Conservation (phyloP, 1,140 invertebrate genomes). For the Drosophila parvula region DNA sequence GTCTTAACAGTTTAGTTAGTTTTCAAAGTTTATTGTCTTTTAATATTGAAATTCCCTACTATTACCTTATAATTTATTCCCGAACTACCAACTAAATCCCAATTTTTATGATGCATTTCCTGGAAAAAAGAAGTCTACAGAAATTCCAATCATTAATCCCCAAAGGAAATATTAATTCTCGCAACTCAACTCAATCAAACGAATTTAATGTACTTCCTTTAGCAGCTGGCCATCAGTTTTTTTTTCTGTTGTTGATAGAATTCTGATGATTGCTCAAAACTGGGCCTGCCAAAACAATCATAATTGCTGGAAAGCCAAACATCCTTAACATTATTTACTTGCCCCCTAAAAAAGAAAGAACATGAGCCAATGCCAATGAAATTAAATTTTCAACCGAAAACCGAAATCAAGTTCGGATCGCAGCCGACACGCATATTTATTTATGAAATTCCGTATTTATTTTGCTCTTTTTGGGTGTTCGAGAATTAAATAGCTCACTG, state of each 20-base stretch:
- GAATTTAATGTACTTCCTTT: constrained; percentile 29
- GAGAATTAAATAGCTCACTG: constrained; percentile 80
- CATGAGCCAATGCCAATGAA: constrained; percentile 9
- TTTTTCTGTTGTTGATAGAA: constrained; percentile 23
- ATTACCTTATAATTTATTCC: neutral
- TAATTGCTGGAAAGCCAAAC: constrained; percentile 30
- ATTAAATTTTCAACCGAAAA: constrained; percentile 18
- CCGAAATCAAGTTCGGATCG: constrained; percentile 51
- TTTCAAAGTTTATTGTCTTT: neutral
- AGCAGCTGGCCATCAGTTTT: constrained; percentile 15
- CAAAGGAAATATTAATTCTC: constrained; percentile 13
- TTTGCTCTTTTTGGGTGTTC: constrained; percentile 57
- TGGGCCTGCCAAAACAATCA: constrained; percentile 35
- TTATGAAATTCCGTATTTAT: constrained; percentile 72
- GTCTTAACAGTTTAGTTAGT: neutral
- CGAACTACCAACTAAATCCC: neutral
- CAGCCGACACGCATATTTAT: constrained; percentile 48
- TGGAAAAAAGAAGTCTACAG: neutral
- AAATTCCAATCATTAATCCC: neutral
- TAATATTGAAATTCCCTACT: neutral
- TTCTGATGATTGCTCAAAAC: constrained; percentile 35
- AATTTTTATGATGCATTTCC: neutral
- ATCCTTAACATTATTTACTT: constrained; percentile 36
- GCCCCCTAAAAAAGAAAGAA: constrained; percentile 32
- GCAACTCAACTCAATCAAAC: constrained; percentile 11